A percentile compares a stretch with the other conserved stretches of the same genome.
These are phyloP conservation scores for Anneissia japonica DNA, from an alignment of 35 echinoderm and acorn worm species.

Conservation along the genomic window DNA sequence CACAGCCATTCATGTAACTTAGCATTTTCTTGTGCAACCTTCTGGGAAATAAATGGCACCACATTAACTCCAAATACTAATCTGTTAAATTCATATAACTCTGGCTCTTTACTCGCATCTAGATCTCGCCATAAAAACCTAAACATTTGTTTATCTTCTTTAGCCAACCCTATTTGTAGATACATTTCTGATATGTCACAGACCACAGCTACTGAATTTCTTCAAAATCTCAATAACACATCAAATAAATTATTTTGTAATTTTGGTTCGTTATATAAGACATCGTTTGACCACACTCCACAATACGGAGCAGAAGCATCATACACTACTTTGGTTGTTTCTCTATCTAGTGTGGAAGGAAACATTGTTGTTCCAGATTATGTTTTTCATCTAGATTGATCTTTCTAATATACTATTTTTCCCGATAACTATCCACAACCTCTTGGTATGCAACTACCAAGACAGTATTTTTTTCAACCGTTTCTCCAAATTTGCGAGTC, in stretches of 20 bases:
- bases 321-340: not conserved
- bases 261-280: conserved; percentile 13
- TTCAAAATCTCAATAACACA: conserved; percentile 2
- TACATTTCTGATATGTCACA: conserved; percentile 32
- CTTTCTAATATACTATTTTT: no score
- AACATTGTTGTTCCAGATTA: not conserved
- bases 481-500: not conserved
- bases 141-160: not conserved
- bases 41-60: not conserved
- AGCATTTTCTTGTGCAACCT: conserved; percentile 17
- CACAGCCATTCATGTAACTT: not conserved
- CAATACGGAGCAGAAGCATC: conserved; percentile 13
- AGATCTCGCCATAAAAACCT: conserved; percentile 18
- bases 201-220: conserved; percentile 24
- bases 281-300: not conserved
- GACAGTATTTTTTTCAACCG: no score
- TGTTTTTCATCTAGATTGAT: not conserved
- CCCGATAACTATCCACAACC: no score
- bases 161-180: not conserved
- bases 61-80: conserved; percentile 19
- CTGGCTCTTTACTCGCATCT: not conserved
- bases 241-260: conserved; percentile 11
- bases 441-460: no score
- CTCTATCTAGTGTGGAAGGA: conserved; percentile 6
- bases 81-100: not conserved